phyloP scores from a whole-genome alignment of 1,140 invertebrate species.

The Gonioctena quinquepunctata region DNA sequence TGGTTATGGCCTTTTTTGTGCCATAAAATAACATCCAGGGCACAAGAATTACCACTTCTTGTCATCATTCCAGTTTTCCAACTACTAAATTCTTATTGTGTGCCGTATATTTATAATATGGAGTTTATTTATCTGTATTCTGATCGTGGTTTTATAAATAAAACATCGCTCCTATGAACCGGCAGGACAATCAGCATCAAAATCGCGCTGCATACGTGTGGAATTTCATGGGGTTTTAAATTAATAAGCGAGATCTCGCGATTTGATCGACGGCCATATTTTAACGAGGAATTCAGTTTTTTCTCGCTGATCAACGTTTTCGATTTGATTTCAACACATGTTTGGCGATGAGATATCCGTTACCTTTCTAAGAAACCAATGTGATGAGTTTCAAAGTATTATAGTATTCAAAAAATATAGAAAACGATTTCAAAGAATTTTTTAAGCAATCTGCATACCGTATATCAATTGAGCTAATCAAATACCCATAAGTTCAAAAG shows the following conservation, averaged over 20 bases:
- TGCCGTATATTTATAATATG: conserved; percentile 11
- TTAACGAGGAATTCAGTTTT: not conserved
- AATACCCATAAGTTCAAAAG: too few species aligned
- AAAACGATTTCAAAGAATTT: too few species aligned
- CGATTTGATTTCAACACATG: not conserved
- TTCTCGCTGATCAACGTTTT: not conserved
- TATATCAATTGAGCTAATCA: too few species aligned
- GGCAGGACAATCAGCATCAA: not conserved
- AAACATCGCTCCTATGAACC: conserved; percentile 8
- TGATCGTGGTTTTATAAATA: conserved; percentile 11
- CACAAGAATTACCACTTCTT: conserved; percentile 42
- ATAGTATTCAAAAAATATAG: too few species aligned
- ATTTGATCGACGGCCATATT: too few species aligned
- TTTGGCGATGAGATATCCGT: too few species aligned
- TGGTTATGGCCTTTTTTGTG: conserved; percentile 35
- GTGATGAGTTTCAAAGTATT: too few species aligned
- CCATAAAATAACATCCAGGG: conserved; percentile 32
- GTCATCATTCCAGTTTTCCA: conserved; percentile 36
- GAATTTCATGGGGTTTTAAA: not conserved
- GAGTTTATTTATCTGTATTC: not conserved
- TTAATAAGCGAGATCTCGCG: not conserved
- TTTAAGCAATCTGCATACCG: too few species aligned
- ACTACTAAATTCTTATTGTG: conserved; percentile 39
- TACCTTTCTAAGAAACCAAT: too few species aligned
- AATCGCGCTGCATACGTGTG: not conserved